phyloP scores from a whole-genome alignment of 2,113 vertebrate genomes.

The Neotoma lepida region DNA sequence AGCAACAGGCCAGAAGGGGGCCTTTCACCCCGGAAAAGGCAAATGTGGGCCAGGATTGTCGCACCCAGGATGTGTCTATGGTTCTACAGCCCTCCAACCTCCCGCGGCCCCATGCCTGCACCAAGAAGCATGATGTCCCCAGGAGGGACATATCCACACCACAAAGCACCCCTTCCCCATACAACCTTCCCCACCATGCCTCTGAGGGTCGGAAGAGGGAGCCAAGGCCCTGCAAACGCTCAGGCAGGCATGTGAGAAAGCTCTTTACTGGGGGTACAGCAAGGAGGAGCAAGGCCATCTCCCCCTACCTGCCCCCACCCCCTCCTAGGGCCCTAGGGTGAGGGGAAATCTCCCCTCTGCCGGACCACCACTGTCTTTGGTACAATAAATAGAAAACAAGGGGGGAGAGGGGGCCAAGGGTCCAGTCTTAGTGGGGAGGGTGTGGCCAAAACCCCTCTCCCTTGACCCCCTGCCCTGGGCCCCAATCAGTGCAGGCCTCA shows the following conservation, averaged over 20 bases:
- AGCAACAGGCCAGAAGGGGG: background rate
- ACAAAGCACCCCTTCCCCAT: constrained; percentile 2
- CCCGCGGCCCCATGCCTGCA: background rate
- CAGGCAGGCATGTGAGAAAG: constrained; percentile 80
- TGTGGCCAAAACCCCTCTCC: constrained; percentile 68
- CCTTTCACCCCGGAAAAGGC: background rate
- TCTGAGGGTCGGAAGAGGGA: constrained; percentile 42
- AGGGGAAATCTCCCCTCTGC: constrained; percentile 60
- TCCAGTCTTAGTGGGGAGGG: constrained; percentile 74
- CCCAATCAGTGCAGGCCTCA: constrained; percentile 82
- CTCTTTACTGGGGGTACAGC: constrained; percentile 82
- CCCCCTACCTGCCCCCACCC: constrained; percentile 77
- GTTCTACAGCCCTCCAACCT: background rate
- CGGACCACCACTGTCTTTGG: constrained; percentile 84
- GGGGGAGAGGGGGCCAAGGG: constrained; percentile 57
- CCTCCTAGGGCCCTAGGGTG: constrained; percentile 69
- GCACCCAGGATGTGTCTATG: background rate
- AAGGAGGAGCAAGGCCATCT: constrained; percentile 79
- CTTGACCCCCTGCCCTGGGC: constrained; percentile 77
- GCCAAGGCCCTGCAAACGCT: constrained; percentile 73
- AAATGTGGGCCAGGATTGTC: background rate
- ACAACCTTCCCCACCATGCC: constrained; percentile 17
- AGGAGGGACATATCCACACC: background rate
- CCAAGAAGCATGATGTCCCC: background rate
- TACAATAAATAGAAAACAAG: constrained; percentile 86